Conservation (phyloP, 2,797 vertebrate species). For the Alouatta caraya region DNA sequence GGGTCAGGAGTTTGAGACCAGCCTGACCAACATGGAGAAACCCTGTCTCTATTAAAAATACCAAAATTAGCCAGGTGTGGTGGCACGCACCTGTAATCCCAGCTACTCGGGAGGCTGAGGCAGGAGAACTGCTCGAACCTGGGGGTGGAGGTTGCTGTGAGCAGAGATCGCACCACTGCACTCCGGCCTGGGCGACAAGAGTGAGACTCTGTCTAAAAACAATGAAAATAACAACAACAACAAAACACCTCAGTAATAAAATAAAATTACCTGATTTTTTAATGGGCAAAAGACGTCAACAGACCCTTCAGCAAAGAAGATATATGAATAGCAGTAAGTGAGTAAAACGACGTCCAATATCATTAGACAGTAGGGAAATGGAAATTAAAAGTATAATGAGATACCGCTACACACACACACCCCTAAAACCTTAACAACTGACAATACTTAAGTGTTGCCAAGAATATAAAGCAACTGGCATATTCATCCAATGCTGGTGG, state of each 20-base stretch:
- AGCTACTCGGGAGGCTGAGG: too few relatives aligned
- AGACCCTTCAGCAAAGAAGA: background rate
- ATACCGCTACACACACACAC: background rate
- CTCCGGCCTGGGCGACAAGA: too few relatives aligned
- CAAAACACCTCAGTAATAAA: too few relatives aligned
- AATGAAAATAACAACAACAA: too few relatives aligned
- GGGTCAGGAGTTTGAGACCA: too few relatives aligned
- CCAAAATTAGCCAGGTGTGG: too few relatives aligned
- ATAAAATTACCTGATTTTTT: background rate
- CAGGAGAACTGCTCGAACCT: too few relatives aligned
- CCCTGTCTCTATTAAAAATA: too few relatives aligned
- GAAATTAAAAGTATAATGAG: background rate
- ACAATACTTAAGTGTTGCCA: background rate
- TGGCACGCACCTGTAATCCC: too few relatives aligned
- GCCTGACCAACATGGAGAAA: too few relatives aligned
- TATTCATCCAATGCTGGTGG: background rate
- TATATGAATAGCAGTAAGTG: background rate
- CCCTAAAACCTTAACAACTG: background rate
- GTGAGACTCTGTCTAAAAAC: too few relatives aligned
- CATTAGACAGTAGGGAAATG: background rate
- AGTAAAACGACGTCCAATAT: background rate
- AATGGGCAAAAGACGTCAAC: background rate
- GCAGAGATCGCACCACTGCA: accelerated
- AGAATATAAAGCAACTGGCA: background rate
- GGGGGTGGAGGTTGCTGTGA: too few relatives aligned